A percentile compares a stretch with the other conserved stretches of the same genome.
Conservation (phyloP, 2,888 invertebrate genomes). For the Ormia ochracea region DNA sequence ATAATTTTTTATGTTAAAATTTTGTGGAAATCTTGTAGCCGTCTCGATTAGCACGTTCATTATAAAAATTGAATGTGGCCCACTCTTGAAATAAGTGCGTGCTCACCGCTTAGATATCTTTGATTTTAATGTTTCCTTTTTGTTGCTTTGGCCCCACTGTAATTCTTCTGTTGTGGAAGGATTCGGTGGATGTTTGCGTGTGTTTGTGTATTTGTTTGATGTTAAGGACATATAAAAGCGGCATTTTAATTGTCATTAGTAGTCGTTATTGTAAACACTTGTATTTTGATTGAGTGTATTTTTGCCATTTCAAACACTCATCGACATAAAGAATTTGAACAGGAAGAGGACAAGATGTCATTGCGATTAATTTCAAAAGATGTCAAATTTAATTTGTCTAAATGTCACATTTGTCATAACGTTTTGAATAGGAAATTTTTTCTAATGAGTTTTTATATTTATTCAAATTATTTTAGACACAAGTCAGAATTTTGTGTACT, state of each 20-base stretch:
- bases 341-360: slow-evolving; percentile 15
- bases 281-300: slow-evolving; percentile 56
- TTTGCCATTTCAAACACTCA: slow-evolving; percentile 4
- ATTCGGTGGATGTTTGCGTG: slow-evolving; percentile 2
- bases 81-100: too few relatives aligned
- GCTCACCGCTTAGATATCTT: too few relatives aligned
- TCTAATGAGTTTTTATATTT: slow-evolving; percentile 28
- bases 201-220: slow-evolving; percentile 34
- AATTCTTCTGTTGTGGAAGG: not conserved
- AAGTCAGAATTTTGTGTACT: not conserved
- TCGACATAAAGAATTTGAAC: not conserved
- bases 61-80: too few relatives aligned
- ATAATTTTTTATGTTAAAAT: too few relatives aligned
- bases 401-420: slow-evolving; percentile 59
- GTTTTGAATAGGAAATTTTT: slow-evolving; percentile 22
- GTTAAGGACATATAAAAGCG: slow-evolving; percentile 43
- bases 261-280: slow-evolving; percentile 60
- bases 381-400: slow-evolving; percentile 61
- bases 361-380: slow-evolving; percentile 54
- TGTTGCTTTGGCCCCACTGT: too few relatives aligned
- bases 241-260: slow-evolving; percentile 62
- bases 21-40: too few relatives aligned
- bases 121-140: too few relatives aligned
- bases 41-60: too few relatives aligned
- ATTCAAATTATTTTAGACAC: slow-evolving; percentile 18